phyloP scores from a whole-genome alignment of 2,113 vertebrate species.

The rat (Rattus norvegicus) region GRCr8 NC_086037.1:46127501-46128000 shows the following conservation, averaged over 20 bases:
- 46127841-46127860: neutral
- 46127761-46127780: neutral
- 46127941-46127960: neutral
- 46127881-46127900: slow-evolving; percentile 24
- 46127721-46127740: neutral
- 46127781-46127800: neutral
- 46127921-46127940: slow-evolving; percentile 64
- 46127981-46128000: neutral
- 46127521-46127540: neutral
- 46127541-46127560: slow-evolving; percentile 27
- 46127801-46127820: neutral
- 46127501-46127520: slow-evolving; percentile 45
- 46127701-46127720: neutral
- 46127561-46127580: neutral
- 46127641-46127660: neutral
- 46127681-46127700: neutral
- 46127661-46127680: neutral
- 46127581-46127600: neutral
- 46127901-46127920: neutral
- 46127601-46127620: neutral
- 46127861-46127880: slow-evolving; percentile 37
- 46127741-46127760: neutral
- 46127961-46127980: neutral
- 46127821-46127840: neutral
- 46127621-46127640: slow-evolving; percentile 12